phyloP scores from a whole-genome alignment of 37 sponge, comb jelly and placozoan genomes.

The Beroe ovata region DNA sequence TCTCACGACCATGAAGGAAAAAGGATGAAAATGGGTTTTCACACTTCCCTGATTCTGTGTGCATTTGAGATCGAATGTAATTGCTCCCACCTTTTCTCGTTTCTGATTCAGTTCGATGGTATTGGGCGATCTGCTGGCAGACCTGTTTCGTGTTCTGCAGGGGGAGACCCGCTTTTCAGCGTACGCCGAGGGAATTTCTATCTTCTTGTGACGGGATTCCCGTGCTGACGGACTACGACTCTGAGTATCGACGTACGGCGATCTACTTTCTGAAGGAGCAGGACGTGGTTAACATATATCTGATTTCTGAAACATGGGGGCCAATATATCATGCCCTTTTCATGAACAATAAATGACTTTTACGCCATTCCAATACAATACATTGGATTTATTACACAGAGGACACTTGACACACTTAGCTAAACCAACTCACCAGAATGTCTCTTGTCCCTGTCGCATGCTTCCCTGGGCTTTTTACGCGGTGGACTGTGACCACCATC shows the following conservation, averaged over 20 bases:
- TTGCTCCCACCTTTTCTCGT: constrained; percentile 55
- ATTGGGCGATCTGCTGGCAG: constrained; percentile 40
- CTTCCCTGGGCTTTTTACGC: constrained; percentile 2
- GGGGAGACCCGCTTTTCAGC: constrained; percentile 15
- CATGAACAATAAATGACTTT: no score
- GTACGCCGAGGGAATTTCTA: constrained; percentile 52
- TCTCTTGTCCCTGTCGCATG: background rate
- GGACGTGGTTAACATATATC: no score
- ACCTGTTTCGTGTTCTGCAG: background rate
- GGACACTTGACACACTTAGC: no score
- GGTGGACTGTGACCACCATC: constrained; percentile 2
- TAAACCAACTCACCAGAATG: background rate
- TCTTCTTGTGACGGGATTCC: background rate
- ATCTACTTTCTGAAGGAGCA: background rate
- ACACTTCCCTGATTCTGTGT: no score
- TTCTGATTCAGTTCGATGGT: constrained; percentile 47
- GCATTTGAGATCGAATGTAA: no score
- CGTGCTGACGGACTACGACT: background rate
- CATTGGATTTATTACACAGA: no score
- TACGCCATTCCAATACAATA: no score
- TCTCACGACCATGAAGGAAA: no score
- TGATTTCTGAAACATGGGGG: no score
- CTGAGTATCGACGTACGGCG: background rate
- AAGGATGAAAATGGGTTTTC: no score
- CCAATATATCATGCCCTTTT: no score